Base-by-base conservation (phyloP, 2,888 invertebrate species). In the Drosophila borborema region DNA sequence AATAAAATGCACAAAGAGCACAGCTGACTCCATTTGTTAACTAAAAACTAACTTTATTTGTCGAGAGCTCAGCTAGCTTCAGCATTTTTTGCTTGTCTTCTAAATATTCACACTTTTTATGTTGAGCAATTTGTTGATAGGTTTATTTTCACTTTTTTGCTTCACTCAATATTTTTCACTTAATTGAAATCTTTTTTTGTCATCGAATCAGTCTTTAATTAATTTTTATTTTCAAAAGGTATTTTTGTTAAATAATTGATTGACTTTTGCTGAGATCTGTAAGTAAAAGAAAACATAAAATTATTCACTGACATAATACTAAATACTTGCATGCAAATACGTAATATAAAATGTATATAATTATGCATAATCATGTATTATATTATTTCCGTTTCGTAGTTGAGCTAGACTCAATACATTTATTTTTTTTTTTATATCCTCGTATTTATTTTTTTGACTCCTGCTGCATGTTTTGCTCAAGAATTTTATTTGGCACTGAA, bases 21-120 rank as follows among this genome's bases (percentile, higher is more conserved):
- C 38, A 65, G 51, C 73, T 77, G 81, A 86, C 90, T 91, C 90
- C 90, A 83, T 90, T 90, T 74, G 78, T 64, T 75, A 64, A 23
- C 63, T 23, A 31, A 31, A 41, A n/a, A 40, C 7, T 12, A 12
- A 55, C n/a, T 28, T 16, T 34, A 14, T 34, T 6, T 16, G 23
- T 4, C 7, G 18, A 9, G 4, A 36, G 53, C 20, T 23, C 10
- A 40, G 28, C 14, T 2, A 12, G 14, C 10, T 28, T 1, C 7
- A 12, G 3, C 41, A 41, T 55, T 41, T 45, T 36, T 28, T 6
- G 28, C 28, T 28, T 16, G 5, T 12, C 31, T 4, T 31, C 12
- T 1, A 16, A 7, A 65, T 43, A 63, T 54, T 18, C 54, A 40
- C 58, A 43, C 40, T 63, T 51, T 1, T 3, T 9, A 45, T 5